Base-by-base conservation (phyloP, 2,888 invertebrate genomes). In the Tipula unca region DNA sequence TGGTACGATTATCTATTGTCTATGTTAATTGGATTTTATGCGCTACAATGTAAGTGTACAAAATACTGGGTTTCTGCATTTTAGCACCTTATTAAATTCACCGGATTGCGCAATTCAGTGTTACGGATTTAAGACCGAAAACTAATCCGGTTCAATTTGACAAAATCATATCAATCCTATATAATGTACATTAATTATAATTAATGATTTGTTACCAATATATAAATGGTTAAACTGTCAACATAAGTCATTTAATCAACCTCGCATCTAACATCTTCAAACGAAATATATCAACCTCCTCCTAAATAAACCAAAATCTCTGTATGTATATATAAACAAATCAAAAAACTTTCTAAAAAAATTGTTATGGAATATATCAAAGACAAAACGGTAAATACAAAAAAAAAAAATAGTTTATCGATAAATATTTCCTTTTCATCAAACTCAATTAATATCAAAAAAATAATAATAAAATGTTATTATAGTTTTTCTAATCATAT, bases 351-450 rank as follows among this genome's bases (percentile, higher is more conserved):
- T 69, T 69, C 69, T 69, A 69, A 69, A 69, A 69, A 39, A 17
- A 6, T 17, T 17, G n/a, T 48, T 48, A 17, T 48, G 48, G 48
- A 48, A 69, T 25, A 69, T 25, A 69, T 69, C 69, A 69, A 69
- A 69, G 69, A 69, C 69, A 69, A 69, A 69, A 69, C 69, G 20
- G 69, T 69, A 69, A 69, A 69, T 69, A 69, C 25, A 69, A 69
- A 48, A 32, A 69, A 69, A 20, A 69, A 69, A 69, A 25, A 69
- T 69, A 69, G 69, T 69, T 69, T 69, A 69, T 69, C 69, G 69
- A 69, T 69, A 69, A 69, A 69, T 69, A 69, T 69, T 69, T 69
- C 69, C 69, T 69, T 69, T 69, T 69, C 69, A 69, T 69, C 69
- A 69, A 69, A 69, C 25, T 69, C 69, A 69, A 69, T 69, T 69